Evolutionary conservation across 2,888 invertebrate genomes (phyloP).

Genomic region (Asteroscopus sphinx): DNA sequence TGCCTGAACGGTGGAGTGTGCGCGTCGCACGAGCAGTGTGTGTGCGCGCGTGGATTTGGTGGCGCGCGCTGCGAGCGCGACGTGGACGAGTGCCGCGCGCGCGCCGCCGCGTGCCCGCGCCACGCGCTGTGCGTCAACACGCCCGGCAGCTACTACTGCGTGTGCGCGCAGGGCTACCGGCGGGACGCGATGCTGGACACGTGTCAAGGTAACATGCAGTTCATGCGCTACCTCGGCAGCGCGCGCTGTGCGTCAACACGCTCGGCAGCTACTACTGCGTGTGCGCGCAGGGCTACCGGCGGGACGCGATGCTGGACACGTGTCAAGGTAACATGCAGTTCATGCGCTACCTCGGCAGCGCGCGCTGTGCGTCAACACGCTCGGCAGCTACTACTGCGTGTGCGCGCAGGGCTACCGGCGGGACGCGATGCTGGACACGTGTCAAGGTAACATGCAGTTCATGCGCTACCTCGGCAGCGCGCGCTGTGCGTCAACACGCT

Average conservation of each 20-base stretch:
- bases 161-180: constrained; percentile 94
- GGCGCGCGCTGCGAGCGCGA: constrained; percentile 96
- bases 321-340: constrained; percentile 89
- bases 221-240: constrained; percentile 80
- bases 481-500: constrained; percentile 96
- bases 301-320: constrained; percentile 88
- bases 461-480: constrained; percentile 87
- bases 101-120: constrained; percentile 91
- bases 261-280: constrained; percentile 97
- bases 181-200: constrained; percentile 88
- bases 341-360: constrained; percentile 87
- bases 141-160: constrained; percentile 97
- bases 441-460: constrained; percentile 86
- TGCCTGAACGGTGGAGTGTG: constrained; percentile 96
- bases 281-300: constrained; percentile 94
- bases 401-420: constrained; percentile 94
- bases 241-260: constrained; percentile 95
- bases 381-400: constrained; percentile 97
- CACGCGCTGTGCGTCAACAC: constrained; percentile 95
- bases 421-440: constrained; percentile 89
- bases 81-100: constrained; percentile 94
- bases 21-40: constrained; percentile 93
- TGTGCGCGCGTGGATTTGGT: constrained; percentile 94
- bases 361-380: constrained; percentile 95
- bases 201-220: constrained; percentile 89